phyloP scores from a whole-genome alignment of 1,140 invertebrate genomes.

The Trichonephila clavata region DNA sequence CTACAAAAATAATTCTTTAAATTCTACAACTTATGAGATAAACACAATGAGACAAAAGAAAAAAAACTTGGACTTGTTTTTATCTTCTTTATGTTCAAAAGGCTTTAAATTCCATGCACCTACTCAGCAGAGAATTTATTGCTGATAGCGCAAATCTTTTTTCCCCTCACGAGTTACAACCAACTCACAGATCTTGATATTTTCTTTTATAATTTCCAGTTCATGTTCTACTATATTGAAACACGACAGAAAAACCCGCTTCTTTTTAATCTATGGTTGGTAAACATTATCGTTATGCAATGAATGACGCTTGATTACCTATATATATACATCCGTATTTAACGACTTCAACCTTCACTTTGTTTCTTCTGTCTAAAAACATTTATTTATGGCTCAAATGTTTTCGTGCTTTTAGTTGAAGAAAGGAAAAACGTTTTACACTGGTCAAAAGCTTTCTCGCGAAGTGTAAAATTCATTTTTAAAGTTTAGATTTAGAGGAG shows the following conservation, averaged over 20 bases:
- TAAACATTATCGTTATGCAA: neutral
- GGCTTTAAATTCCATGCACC: neutral
- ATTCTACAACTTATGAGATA: too few relatives aligned
- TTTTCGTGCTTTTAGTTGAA: neutral
- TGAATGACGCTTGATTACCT: neutral
- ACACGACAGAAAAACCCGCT: neutral
- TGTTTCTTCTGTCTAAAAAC: neutral
- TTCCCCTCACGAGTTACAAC: neutral
- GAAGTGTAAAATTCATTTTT: too few relatives aligned
- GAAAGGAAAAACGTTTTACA: too few relatives aligned
- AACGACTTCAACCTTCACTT: neutral
- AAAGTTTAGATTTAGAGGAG: too few relatives aligned
- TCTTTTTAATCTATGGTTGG: neutral
- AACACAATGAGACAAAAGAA: too few relatives aligned
- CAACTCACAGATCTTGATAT: neutral
- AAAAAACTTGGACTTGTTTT: neutral
- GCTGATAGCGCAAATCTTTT: neutral
- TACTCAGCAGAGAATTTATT: neutral
- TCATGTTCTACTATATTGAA: neutral
- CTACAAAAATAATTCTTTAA: too few relatives aligned
- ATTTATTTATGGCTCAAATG: neutral
- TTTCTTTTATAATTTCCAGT: neutral
- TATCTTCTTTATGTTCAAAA: neutral
- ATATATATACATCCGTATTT: constrained; percentile 2
- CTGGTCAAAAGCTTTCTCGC: too few relatives aligned